Conservation (phyloP, 2,797 vertebrate genomes). For the Micrastur ruficollis region DNA sequence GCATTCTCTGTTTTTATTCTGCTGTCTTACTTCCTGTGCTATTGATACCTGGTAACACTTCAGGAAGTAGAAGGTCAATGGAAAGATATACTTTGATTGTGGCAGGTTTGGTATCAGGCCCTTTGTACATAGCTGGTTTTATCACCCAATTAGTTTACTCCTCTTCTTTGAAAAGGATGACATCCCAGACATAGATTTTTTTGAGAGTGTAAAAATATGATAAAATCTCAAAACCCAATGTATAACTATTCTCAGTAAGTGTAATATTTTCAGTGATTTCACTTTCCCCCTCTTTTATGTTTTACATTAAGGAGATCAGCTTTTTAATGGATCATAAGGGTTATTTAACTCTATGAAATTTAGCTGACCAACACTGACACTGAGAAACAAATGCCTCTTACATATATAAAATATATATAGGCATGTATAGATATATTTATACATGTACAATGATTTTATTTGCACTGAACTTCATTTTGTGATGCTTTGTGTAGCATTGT, state of each 20-base stretch:
- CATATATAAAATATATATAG: background rate
- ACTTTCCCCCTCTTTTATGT: background rate
- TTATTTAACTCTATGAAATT: background rate
- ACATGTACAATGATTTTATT: background rate
- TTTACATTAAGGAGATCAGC: background rate
- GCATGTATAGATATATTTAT: no score
- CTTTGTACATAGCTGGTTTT: background rate
- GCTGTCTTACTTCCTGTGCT: background rate
- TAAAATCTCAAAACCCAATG: background rate
- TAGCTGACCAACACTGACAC: background rate
- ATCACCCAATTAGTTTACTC: background rate
- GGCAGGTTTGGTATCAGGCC: background rate
- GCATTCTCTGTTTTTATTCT: background rate
- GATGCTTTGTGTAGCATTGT: background rate
- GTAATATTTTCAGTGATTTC: background rate
- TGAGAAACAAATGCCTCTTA: background rate
- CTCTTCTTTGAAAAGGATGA: background rate
- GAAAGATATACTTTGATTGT: background rate
- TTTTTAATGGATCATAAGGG: background rate
- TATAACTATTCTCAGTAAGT: background rate
- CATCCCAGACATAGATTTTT: background rate
- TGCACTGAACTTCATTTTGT: background rate
- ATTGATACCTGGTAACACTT: background rate
- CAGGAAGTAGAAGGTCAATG: background rate
- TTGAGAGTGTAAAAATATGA: background rate